Evolutionary conservation across 2,888 invertebrate species (phyloP), one percentile per base, ranked within the genome.

Genomic region (Limnephilus auricula): DNA sequence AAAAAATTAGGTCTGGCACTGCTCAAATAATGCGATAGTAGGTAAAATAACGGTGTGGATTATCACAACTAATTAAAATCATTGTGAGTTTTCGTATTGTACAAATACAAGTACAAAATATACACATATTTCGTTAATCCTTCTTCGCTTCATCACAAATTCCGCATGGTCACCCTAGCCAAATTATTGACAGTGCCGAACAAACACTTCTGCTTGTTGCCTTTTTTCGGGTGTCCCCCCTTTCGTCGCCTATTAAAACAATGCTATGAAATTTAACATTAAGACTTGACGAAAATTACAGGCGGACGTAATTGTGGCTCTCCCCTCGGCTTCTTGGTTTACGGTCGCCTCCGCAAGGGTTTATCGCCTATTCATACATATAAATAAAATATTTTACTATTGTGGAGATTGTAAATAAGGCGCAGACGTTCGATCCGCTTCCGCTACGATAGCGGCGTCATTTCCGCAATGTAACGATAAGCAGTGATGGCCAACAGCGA

Each of bases 381-480:
- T 92, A 92, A 92, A 92, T 93, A 93, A 93, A 93, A 93, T 93
- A 93, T 92, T 93, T 93, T 92, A 93, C 80, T 90, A 86, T 92
- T 37, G 86, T 79, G 90, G 86, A 89, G 90, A 92, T 90, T 92
- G 90, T 91, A 87, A 88, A 89, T 65, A 90, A 82, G 90, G 83
- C 65, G 88, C 86, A 50, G 90, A 37, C 88, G 86, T 90, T 90
- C 82, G 90, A 88, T 65, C 79, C 87, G 90, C 87, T 87, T 79
- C 88, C 87, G 45, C n/a, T 79, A 80, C 65, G 18, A n/a, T 30
- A 90, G 88, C 32, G 31, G 25, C 40, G 40, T 88, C 88, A 82
- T 82, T 88, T 90, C 90, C 90, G 88, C 25, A 65, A 65, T n/a
- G 25, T 65, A 65, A 65, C n/a, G 65, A 65, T 65, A 25, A 65